Base-by-base conservation (phyloP, 2,797 vertebrate species). In the Danio kyathit region DNA sequence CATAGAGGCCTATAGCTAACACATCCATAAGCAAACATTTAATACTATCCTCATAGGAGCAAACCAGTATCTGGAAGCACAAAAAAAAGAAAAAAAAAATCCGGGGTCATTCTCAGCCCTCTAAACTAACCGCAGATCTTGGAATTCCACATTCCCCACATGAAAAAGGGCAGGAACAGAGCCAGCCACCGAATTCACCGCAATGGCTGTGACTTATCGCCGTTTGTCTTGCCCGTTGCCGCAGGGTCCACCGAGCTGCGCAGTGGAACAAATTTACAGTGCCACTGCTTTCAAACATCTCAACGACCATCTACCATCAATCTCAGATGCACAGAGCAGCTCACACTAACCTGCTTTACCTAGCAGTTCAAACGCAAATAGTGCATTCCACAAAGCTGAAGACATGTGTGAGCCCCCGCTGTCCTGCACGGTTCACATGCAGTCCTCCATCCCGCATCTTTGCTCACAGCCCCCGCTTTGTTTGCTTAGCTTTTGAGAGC, bases 201-300 rank as follows among this genome's bases (percentile, higher is more conserved):
- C 88, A 86, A 69, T 54, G 87, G 86, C 88, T 88, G 88, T 81
- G 85, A 91, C 91, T 90, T 91, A 90, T 90, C 89, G 59, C 81
- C 44, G 76, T 79, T 89, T 88, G 90, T 90, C 88, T 90, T 86
- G 76, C 79, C 83, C 64, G 79, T 78, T 84, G 89, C 83, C 85
- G 78, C 85, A 49, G 84, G 85, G 85, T 89, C 87, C 87, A 66
- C 63, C 73, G 67, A 78, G 63, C 74, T 71, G 72, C 72, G 70
- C 52, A 64, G 81, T 72, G 86, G 77, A 76, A 71, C 88, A 86
- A 86, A 80, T 89, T 89, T 89, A 90, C 84, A 87, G 81, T 70
- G 70, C 84, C 82, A 83, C 81, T 46, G 71, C 72, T 41, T 81
- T 88, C 82, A 85, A 84, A 79, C 44, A 57, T 84, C 75, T 57